Conservation (phyloP, 2,888 invertebrate species). For the Dynastes tityus region DNA sequence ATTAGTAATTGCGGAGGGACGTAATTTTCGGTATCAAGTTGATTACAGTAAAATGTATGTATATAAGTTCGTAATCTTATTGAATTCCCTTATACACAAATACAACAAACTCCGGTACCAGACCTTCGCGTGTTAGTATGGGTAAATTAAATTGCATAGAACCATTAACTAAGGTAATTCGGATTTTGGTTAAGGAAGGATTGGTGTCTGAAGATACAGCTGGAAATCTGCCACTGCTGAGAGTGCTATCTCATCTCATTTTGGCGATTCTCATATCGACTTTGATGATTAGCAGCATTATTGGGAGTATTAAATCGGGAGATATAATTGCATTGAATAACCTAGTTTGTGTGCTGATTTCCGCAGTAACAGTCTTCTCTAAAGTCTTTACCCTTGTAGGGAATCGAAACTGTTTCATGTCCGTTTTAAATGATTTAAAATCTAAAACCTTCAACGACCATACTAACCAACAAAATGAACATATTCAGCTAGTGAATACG, state of each 20-base stretch:
- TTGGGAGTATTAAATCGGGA: neutral
- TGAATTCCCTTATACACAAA: too few relatives aligned
- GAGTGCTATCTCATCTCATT: neutral
- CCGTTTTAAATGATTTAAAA: slow-evolving; percentile 23
- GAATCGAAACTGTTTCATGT: slow-evolving; percentile 7
- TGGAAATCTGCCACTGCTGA: neutral
- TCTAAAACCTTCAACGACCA: neutral
- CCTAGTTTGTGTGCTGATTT: neutral
- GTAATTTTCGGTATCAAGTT: too few relatives aligned
- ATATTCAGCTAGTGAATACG: slow-evolving; percentile 9
- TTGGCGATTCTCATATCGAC: neutral
- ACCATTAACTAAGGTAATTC: neutral
- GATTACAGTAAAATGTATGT: too few relatives aligned
- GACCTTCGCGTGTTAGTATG: neutral
- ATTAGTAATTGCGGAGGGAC: too few relatives aligned
- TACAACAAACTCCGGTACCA: too few relatives aligned
- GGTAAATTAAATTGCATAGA: neutral
- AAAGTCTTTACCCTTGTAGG: neutral
- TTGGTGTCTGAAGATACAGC: neutral
- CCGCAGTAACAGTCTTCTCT: neutral
- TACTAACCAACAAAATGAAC: neutral
- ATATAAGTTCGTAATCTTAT: too few relatives aligned
- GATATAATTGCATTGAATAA: neutral
- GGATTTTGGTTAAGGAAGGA: neutral
- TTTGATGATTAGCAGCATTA: neutral